These are phyloP conservation scores for Gracilinanus agilis DNA, from an alignment of 2,113 vertebrate species.

Conservation along the genomic window DNA sequence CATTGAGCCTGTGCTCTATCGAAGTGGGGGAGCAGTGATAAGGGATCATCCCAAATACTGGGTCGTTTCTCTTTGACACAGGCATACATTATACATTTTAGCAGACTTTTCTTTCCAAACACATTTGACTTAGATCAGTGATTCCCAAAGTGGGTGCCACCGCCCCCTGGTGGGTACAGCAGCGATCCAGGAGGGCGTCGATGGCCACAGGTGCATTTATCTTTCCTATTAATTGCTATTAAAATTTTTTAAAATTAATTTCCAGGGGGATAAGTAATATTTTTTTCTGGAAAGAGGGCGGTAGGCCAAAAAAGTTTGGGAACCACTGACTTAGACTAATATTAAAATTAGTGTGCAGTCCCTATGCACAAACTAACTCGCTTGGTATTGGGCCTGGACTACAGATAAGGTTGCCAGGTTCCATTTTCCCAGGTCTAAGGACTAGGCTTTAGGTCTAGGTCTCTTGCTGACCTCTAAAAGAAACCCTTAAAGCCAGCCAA, in stretches of 20 bases:
- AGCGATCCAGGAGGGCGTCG: too few species aligned
- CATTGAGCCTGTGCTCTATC: neutral
- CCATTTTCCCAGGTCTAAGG: neutral
- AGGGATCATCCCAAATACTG: neutral
- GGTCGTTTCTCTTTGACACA: neutral
- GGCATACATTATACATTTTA: neutral
- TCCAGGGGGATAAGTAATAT: too few species aligned
- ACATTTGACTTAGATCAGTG: neutral
- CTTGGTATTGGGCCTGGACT: neutral
- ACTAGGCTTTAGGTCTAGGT: neutral
- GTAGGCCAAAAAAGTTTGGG: too few species aligned
- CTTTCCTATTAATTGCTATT: too few species aligned
- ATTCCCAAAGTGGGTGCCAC: too few species aligned
- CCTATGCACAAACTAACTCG: neutral
- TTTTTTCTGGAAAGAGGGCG: too few species aligned
- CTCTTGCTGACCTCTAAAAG: neutral
- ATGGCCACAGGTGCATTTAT: too few species aligned
- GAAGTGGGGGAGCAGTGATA: neutral
- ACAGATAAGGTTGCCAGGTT: neutral
- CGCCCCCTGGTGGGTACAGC: too few species aligned
- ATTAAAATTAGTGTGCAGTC: neutral
- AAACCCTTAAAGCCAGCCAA: neutral
- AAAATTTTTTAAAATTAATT: too few species aligned
- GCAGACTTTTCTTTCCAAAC: neutral
- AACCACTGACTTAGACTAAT: neutral